Evolutionary conservation across 2,888 invertebrate species (phyloP), one percentile per base, ranked within the genome.

Genomic region (Nysson spinosus): DNA sequence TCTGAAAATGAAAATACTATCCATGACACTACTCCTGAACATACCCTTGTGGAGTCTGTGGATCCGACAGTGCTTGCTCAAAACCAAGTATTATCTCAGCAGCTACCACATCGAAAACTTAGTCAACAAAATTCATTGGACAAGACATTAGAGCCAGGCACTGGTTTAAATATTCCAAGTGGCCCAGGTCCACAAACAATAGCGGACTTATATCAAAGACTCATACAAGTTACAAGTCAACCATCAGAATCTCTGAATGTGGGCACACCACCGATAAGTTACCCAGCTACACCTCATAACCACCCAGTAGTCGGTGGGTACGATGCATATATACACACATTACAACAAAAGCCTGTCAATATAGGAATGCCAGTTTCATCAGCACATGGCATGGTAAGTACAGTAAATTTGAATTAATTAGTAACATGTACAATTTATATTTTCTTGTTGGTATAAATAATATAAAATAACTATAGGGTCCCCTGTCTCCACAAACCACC

Each of bases 341-440:
- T 93, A 67, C 93, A 93, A 76, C 93, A 93, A 82, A 93, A 93
- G 82, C 88, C 93, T 30, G 90, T 91, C 22, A 88, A 87, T 32
- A 85, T 88, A 46, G 87, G 87, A n/a, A 83, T 76, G 77, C 76
- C 76, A 4, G 34, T 65, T 28, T 74, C 71, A 7, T 58, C 66
- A 1, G 9, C 68, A n/a, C 74, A 77, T 11, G 64, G 56, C 16
- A 9, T 54, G 11, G 71, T 70, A 60, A 58, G 60, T 63, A 49
- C 24, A 42, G 24, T 14, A 24, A n/a, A n/a, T 16, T n/a, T n/a
- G n/a, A n/a, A n/a, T n/a, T n/a, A n/a, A n/a, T n/a, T n/a, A n/a
- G 4, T 9, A 14, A 24, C 42, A 6, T 39, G 12, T 14, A 7
- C 19, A 9, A 16, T 16, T 24, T 14, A 20, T 9, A 14, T 14